A percentile compares a stretch with the other conserved stretches of the same genome.
These are phyloP conservation scores for Aythya baeri DNA, from an alignment of 2,113 vertebrate genomes.

Conservation along the genomic window DNA sequence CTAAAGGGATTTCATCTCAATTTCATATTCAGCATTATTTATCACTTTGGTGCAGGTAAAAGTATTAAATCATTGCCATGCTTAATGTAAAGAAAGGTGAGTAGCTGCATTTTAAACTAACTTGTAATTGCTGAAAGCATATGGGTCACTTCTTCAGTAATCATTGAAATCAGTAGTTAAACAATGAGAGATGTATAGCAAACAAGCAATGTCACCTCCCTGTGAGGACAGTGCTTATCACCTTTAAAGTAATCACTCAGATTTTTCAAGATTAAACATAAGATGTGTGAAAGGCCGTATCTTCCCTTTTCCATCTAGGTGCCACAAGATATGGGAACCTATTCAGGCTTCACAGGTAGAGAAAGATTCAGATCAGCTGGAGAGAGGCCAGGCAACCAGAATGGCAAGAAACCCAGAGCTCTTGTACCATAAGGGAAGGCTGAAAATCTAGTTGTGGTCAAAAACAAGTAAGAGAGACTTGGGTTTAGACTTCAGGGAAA, in stretches of 20 bases:
- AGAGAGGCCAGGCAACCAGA: not conserved
- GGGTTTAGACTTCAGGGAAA: not conserved
- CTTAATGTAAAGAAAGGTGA: not conserved
- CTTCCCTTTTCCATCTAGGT: not conserved
- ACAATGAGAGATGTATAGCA: not conserved
- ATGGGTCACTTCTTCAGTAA: not conserved
- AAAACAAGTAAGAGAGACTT: not conserved
- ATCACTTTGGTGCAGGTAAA: not conserved
- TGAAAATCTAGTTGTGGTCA: not conserved
- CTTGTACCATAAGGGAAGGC: not conserved
- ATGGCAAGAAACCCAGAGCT: not conserved
- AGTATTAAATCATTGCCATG: not conserved
- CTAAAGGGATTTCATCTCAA: not conserved
- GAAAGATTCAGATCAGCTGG: not conserved
- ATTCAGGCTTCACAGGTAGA: not conserved
- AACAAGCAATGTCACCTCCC: not conserved
- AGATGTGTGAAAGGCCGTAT: not conserved
- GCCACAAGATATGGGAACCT: not conserved
- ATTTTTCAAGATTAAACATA: not conserved
- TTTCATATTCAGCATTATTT: conserved; percentile 16
- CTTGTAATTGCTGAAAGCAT: not conserved
- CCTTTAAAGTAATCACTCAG: not conserved
- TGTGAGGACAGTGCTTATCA: not conserved
- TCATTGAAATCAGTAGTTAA: not conserved
- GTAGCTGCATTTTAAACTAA: not conserved